A percentile compares a stretch with the other conserved stretches of the same genome.
Evolutionary conservation across 2,888 invertebrate genomes (phyloP).

Genomic region (Cerastis leucographa): DNA sequence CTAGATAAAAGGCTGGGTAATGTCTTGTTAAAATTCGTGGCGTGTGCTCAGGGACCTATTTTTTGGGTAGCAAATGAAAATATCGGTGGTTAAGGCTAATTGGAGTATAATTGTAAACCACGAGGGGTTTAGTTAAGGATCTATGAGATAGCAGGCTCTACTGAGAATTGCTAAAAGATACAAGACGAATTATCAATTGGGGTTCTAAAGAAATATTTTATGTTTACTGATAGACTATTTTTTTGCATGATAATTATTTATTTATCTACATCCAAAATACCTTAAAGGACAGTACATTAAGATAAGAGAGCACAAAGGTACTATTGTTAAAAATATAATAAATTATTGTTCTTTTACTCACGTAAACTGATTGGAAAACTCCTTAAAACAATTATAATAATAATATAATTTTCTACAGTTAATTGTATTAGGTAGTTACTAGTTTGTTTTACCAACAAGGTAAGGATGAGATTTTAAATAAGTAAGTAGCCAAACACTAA

Average conservation of each 20-base stretch:
- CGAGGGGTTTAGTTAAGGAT: conserved; percentile 13
- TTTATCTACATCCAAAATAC: too few relatives aligned
- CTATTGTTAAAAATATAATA: too few relatives aligned
- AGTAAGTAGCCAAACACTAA: background rate
- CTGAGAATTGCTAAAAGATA: background rate
- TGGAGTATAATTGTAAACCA: conserved; percentile 51
- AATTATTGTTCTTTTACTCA: background rate
- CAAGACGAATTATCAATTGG: background rate
- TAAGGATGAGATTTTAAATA: too few relatives aligned
- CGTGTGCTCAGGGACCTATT: conserved; percentile 61
- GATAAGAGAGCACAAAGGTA: too few relatives aligned
- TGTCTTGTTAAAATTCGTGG: conserved; percentile 71
- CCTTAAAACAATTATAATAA: too few relatives aligned
- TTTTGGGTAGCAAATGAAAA: conserved; percentile 56
- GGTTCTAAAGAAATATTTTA: background rate
- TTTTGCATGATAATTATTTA: background rate
- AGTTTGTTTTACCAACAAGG: too few relatives aligned
- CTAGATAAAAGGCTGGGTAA: conserved; percentile 66
- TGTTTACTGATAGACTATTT: background rate
- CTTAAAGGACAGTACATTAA: too few relatives aligned
- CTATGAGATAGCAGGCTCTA: conserved; percentile 2
- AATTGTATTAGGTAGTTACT: too few relatives aligned
- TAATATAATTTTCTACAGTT: too few relatives aligned
- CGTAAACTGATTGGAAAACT: background rate
- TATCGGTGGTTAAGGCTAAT: conserved; percentile 53